These are phyloP conservation scores for Gallinago solitaria DNA, from an alignment of 2,797 vertebrate species.

Conservation along the genomic window DNA sequence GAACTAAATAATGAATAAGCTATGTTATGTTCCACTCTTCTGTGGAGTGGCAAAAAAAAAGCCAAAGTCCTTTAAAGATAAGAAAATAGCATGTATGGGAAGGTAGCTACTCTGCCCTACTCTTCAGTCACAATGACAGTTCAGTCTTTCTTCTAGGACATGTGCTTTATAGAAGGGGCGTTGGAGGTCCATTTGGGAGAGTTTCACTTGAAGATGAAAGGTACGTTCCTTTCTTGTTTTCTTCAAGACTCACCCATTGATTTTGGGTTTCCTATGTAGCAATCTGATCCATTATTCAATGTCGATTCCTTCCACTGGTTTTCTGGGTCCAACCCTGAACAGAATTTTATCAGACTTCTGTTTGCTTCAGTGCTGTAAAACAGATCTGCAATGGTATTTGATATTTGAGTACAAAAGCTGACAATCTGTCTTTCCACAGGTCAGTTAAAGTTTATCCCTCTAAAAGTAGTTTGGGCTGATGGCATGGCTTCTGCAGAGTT, in stretches of 20 bases:
- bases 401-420: background rate
- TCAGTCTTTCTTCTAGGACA: conserved; percentile 82
- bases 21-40: background rate
- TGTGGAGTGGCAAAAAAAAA: background rate
- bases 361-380: background rate
- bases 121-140: background rate
- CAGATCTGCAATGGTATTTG: background rate
- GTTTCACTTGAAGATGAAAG: conserved; percentile 97
- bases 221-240: conserved; percentile 62
- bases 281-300: background rate
- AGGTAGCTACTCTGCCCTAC: background rate
- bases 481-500: background rate
- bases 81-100: background rate
- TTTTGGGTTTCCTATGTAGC: background rate
- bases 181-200: conserved; percentile 92
- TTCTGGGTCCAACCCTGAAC: background rate
- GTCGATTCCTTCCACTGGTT: background rate
- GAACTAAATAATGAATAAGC: background rate
- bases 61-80: background rate
- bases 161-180: conserved; percentile 91
- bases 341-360: background rate
- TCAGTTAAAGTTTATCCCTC: background rate
- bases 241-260: background rate
- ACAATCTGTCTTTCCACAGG: background rate
- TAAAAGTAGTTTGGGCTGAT: background rate